Percentiles rank a stretch among this genome's conserved stretches.
These are phyloP conservation scores for Battus philenor DNA, from an alignment of 1,140 invertebrate genomes.

Conservation along the genomic window DNA sequence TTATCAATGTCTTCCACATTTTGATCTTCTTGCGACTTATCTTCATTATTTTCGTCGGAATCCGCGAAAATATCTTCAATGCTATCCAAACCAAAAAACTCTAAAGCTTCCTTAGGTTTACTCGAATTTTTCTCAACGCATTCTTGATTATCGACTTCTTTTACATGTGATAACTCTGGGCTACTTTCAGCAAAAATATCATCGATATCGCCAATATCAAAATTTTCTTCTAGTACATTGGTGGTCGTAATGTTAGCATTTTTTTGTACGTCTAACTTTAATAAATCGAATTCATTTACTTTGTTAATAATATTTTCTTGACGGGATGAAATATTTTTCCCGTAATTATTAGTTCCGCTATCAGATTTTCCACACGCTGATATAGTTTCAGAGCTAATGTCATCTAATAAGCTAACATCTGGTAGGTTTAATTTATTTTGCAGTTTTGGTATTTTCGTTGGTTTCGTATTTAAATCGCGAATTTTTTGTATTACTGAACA, in stretches of 20 bases:
- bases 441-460: constrained; percentile 19
- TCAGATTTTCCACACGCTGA: constrained; percentile 23
- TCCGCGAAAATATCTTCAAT: constrained; percentile 69
- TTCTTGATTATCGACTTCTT: constrained; percentile 20
- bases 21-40: constrained; percentile 7
- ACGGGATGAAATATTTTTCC: constrained; percentile 4
- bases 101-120: constrained; percentile 40
- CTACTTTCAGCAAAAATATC: constrained; percentile 61
- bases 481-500: constrained; percentile 35
- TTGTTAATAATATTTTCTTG: constrained; percentile 12
- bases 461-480: constrained; percentile 22
- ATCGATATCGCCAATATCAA: constrained; percentile 60
- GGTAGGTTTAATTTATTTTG: constrained; percentile 34
- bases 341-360: constrained; percentile 1
- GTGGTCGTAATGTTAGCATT: constrained; percentile 2
- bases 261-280: neutral
- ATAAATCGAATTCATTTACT: constrained; percentile 4
- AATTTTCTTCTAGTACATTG: constrained; percentile 29
- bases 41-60: constrained; percentile 31
- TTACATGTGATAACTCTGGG: constrained; percentile 24
- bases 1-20: neutral
- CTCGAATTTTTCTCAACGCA: constrained; percentile 16
- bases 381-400: constrained; percentile 34
- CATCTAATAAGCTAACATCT: constrained; percentile 44
- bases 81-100: constrained; percentile 60